A percentile compares a stretch with the other conserved stretches of the same genome.
Evolutionary conservation across 2,113 vertebrate genomes (phyloP).

Genomic region (Mesoclemmys tuberculata): DNA sequence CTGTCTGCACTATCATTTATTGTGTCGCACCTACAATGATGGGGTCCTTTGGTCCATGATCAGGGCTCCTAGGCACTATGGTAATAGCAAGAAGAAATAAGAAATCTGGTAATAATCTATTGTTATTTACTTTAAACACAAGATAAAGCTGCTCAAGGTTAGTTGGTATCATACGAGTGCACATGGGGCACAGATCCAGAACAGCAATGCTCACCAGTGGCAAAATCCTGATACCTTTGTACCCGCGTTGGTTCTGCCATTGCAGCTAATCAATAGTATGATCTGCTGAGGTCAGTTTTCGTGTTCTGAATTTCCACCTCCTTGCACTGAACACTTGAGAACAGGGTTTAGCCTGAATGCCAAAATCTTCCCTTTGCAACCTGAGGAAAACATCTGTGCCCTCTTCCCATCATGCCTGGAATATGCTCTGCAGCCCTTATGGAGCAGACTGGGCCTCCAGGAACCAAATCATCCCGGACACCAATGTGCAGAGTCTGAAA

Average conservation of each 20-base stretch:
- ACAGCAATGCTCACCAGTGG: background rate
- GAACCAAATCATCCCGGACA: rapidly evolving
- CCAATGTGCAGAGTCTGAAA: rapidly evolving
- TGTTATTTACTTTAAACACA: too few species aligned
- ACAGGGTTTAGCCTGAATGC: background rate
- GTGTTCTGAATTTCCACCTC: background rate
- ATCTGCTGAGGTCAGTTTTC: background rate
- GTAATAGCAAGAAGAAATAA: too few species aligned
- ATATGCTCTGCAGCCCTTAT: background rate
- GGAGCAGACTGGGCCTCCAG: background rate
- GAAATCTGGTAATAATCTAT: too few species aligned
- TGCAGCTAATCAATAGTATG: too few species aligned
- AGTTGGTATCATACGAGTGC: background rate
- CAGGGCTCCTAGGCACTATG: too few species aligned
- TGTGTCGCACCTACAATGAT: too few species aligned
- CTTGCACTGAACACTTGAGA: background rate
- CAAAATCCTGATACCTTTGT: background rate
- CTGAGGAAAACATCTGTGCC: background rate
- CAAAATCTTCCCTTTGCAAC: background rate
- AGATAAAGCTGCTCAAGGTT: background rate
- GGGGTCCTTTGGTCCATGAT: too few species aligned
- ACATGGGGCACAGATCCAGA: background rate
- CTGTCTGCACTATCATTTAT: too few species aligned
- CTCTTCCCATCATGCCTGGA: background rate
- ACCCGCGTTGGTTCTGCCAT: background rate